These are phyloP conservation scores for Hippocampus mohnikei DNA, from an alignment of 2,113 vertebrate genomes.

Conservation along the genomic window DNA sequence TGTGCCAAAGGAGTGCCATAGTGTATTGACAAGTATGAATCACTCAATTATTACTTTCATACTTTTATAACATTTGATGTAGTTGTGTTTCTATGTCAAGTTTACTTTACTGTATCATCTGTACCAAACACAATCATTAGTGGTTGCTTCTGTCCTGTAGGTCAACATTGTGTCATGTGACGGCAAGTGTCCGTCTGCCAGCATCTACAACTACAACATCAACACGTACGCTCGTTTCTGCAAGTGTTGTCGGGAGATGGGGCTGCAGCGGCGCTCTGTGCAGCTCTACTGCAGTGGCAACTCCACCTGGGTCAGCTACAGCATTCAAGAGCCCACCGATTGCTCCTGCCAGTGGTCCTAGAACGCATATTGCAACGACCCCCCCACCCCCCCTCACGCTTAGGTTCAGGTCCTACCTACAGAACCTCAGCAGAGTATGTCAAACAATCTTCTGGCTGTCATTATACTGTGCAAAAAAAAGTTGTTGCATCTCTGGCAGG, in stretches of 20 bases:
- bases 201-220: conserved; percentile 99
- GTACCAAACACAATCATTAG: neutral
- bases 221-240: conserved; percentile 95
- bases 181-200: conserved; percentile 93
- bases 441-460: neutral
- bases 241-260: conserved; percentile 94
- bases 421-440: neutral
- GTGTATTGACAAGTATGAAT: too few relatives aligned
- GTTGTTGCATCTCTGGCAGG: conserved; percentile 31
- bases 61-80: too few relatives aligned
- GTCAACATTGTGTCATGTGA: conserved; percentile 97
- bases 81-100: neutral
- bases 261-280: conserved; percentile 86
- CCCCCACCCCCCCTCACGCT: neutral
- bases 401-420: neutral
- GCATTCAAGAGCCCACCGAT: conserved; percentile 93
- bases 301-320: conserved; percentile 91
- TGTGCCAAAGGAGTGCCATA: too few relatives aligned
- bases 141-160: conserved; percentile 56
- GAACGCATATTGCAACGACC: conserved; percentile 10
- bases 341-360: conserved; percentile 98
- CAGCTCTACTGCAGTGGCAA: conserved; percentile 92
- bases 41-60: too few relatives aligned
- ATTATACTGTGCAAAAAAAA: neutral
- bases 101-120: neutral